Evolutionary conservation across 2,888 invertebrate genomes (phyloP).

Genomic region (Ormyrus nitidulus): DNA sequence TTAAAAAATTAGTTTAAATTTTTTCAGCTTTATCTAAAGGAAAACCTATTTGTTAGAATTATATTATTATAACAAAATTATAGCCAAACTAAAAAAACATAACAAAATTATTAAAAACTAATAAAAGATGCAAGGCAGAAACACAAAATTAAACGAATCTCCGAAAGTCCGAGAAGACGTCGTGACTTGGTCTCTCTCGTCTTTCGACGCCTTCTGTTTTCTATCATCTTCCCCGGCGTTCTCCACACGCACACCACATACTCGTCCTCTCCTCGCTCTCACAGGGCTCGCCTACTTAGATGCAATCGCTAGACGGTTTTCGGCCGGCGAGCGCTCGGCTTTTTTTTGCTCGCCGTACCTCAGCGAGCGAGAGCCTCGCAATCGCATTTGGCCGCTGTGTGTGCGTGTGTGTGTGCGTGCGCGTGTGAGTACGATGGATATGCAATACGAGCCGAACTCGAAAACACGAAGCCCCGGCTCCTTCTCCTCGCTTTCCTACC

Average conservation of each 20-base stretch:
- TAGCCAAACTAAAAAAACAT: too few relatives aligned
- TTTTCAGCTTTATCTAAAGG: too few relatives aligned
- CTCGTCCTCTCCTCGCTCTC: not conserved
- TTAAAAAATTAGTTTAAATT: too few relatives aligned
- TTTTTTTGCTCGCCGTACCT: slow-evolving; percentile 43
- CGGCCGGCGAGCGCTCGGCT: not conserved
- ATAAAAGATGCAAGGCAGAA: too few relatives aligned
- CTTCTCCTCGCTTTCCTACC: slow-evolving; percentile 21
- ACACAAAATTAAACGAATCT: too few relatives aligned
- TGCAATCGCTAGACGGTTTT: slow-evolving; percentile 30
- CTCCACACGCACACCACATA: not conserved
- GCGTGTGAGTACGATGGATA: slow-evolving; percentile 59
- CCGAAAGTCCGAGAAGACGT: too few relatives aligned
- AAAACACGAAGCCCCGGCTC: slow-evolving; percentile 34
- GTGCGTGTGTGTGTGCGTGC: not conserved
- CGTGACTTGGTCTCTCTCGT: too few relatives aligned
- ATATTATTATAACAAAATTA: too few relatives aligned
- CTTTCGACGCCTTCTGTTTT: too few relatives aligned
- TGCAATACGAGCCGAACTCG: slow-evolving; percentile 68
- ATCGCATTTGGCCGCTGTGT: slow-evolving; percentile 69
- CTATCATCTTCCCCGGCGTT: not conserved
- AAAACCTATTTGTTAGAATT: too few relatives aligned
- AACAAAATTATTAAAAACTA: too few relatives aligned
- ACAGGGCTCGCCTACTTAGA: not conserved
- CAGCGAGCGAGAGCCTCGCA: slow-evolving; percentile 55